Base-by-base conservation (phyloP, 1,140 invertebrate genomes). In the Lepidotrigona ventralis region DNA sequence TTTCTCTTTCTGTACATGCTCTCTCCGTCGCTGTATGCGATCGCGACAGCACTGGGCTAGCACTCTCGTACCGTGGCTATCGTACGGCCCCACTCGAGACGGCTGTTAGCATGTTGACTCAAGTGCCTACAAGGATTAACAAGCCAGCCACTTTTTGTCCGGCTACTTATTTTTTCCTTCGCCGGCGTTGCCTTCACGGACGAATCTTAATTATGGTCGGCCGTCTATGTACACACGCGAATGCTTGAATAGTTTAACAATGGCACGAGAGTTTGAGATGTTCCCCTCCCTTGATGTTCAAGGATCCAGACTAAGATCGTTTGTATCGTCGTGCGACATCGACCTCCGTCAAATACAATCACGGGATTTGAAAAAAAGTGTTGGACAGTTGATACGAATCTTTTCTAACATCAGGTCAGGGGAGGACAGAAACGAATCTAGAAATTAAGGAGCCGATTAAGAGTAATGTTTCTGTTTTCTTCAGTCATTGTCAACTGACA, bases 41-140 rank as follows among this genome's bases (percentile, higher is more conserved):
- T 39, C 53, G 56, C 46, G 68, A 33, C 58, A n/a, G 15, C 46
- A 51, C 8, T 46, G 21, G 54, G 15, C n/a, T 46, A 74, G 60
- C 60, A 14, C 6, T 63, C 66, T 66, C 76, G 83, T 58, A 70
- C 71, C 69, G 86, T 81, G 84, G 84, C 84, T 86, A 88, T 86
- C 83, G 83, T 81, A 83, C 85, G 29, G 80, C 88, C 88, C 88
- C 88, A 90, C 90, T 91, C 84, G 90, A 89, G 90, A 91, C 88
- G 86, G 88, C 85, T 85, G 87, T 90, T 90, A 89, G 84, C 81
- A 74, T 90, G 88, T 90, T 89, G 87, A 90, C 90, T 84, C 84
- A 88, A 90, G 73, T 89, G 74, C 89, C 85, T 89, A 84, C 89
- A 85, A 85, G 88, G 80, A 90, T 91, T 90, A 90, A 91, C 89